Evolutionary conservation across 2,113 vertebrate genomes (phyloP).

Genomic region (Turdus rufiventris): DNA sequence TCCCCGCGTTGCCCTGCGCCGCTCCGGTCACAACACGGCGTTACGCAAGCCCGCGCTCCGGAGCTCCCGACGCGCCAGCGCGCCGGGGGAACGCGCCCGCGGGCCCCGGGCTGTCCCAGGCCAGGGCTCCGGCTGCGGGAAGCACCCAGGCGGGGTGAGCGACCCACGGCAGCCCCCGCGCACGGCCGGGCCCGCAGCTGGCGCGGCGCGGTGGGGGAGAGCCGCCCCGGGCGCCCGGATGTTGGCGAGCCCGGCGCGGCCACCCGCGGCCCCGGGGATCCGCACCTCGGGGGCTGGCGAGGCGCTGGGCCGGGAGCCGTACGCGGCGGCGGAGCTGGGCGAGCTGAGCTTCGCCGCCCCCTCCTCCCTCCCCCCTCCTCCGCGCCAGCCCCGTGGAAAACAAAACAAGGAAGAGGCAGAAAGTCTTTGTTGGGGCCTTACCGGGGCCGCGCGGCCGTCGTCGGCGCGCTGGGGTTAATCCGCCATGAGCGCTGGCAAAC

Average conservation of each 20-base stretch:
- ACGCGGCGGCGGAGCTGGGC: background rate
- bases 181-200: background rate
- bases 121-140: background rate
- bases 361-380: background rate
- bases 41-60: background rate
- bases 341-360: background rate
- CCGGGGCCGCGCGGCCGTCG: background rate
- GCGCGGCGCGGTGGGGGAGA: background rate
- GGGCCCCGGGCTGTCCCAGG: background rate
- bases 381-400: background rate
- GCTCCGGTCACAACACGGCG: background rate
- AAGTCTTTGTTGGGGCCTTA: constrained; percentile 10
- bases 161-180: background rate
- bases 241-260: background rate
- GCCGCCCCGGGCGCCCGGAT: background rate
- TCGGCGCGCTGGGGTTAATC: background rate
- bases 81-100: too few relatives aligned
- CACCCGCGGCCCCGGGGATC: background rate
- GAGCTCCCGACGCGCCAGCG: background rate
- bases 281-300: background rate
- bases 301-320: background rate
- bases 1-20: background rate
- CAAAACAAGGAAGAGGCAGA: background rate
- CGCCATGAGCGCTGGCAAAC: background rate
- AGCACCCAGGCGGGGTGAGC: background rate